These are phyloP conservation scores for Siniperca chuatsi DNA, from an alignment of 2,113 vertebrate species.

Conservation along the genomic window DNA sequence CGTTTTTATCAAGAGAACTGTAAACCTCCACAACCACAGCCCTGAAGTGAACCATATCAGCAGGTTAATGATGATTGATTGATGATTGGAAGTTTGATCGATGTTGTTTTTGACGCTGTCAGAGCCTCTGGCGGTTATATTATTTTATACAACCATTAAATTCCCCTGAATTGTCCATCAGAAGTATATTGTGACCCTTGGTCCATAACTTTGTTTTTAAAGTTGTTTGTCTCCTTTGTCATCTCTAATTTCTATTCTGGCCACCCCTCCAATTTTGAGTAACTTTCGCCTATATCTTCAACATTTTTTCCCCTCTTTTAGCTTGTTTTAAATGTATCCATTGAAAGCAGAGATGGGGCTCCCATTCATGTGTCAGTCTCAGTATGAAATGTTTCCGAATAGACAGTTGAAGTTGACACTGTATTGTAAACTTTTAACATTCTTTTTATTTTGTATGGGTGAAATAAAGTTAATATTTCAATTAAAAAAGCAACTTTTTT, in stretches of 20 bases:
- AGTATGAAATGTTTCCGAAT: conserved; percentile 74
- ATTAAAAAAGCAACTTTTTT: conserved; percentile 55
- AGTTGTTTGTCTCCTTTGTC: conserved; percentile 42
- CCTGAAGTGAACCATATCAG: conserved; percentile 42
- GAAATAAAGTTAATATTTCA: conserved; percentile 87
- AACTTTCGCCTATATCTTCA: conserved; percentile 35
- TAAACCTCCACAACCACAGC: conserved; percentile 13
- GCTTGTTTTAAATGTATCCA: conserved; percentile 82
- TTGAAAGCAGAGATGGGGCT: conserved; percentile 59
- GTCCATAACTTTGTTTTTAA: conserved; percentile 77
- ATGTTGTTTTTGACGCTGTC: conserved; percentile 18
- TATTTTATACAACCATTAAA: conserved; percentile 42
- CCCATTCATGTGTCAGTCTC: conserved; percentile 67
- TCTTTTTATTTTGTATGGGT: conserved; percentile 89
- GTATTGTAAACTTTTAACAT: conserved; percentile 87
- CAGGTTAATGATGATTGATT: conserved; percentile 16
- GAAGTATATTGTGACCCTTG: conserved; percentile 43
- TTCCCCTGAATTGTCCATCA: conserved; percentile 28
- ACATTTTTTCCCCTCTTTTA: conserved; percentile 61
- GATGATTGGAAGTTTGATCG: conserved; percentile 6
- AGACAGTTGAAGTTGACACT: conserved; percentile 79
- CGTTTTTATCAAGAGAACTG: conserved; percentile 67
- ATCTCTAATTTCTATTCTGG: conserved; percentile 46
- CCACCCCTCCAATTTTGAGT: conserved; percentile 37
- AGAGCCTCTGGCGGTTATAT: conserved; percentile 15